Percentiles rank a stretch among this genome's conserved stretches.
These are phyloP conservation scores for Napeogenes inachia DNA, from an alignment of 2,888 invertebrate genomes.

Conservation along the genomic window DNA sequence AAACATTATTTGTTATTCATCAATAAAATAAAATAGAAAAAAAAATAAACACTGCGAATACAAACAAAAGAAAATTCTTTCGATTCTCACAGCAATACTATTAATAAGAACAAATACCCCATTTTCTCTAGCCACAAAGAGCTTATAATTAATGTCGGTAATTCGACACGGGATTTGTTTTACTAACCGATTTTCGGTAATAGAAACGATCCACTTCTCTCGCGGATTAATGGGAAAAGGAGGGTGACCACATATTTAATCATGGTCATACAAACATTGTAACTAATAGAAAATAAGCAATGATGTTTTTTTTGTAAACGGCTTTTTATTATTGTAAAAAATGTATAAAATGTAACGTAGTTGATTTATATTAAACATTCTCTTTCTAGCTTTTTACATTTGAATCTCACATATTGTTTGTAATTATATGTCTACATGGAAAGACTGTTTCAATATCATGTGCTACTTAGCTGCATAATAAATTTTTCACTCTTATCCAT, in stretches of 20 bases:
- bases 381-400: too few species aligned
- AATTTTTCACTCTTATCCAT: too few species aligned
- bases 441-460: too few species aligned
- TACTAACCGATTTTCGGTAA: constrained; percentile 45
- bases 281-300: constrained; percentile 20
- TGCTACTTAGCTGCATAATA: too few species aligned
- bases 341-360: too few species aligned
- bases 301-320: constrained; percentile 10
- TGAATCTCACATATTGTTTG: too few species aligned
- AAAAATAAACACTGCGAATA: neutral
- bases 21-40: neutral
- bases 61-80: neutral
- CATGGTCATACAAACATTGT: constrained; percentile 31
- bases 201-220: constrained; percentile 43
- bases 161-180: constrained; percentile 44
- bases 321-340: too few species aligned
- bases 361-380: too few species aligned
- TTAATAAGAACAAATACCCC: constrained; percentile 26
- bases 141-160: constrained; percentile 39
- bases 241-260: constrained; percentile 51
- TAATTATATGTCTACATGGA: too few species aligned
- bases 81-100: neutral
- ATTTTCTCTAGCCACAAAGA: constrained; percentile 33
- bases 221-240: constrained; percentile 52
- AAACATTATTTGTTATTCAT: too few species aligned